A percentile compares a stretch with the other conserved stretches of the same genome.
Evolutionary conservation across 2,888 invertebrate species (phyloP).

Genomic region (Microchrysa polita): DNA sequence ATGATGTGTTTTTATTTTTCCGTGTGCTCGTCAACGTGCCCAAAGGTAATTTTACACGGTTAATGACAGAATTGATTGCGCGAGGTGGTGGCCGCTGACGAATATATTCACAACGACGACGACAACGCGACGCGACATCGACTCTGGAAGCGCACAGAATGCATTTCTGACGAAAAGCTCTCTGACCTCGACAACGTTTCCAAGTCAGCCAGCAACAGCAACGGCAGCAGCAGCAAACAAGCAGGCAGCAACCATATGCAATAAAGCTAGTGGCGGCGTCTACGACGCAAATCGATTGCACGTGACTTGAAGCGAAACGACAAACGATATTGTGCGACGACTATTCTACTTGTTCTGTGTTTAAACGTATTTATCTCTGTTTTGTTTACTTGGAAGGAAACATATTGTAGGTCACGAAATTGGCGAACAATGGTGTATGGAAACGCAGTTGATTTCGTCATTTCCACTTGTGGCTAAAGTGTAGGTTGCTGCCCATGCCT

Average conservation of each 20-base stretch:
- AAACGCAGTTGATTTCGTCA: not conserved
- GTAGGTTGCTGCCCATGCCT: too few species aligned
- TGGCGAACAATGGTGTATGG: not conserved
- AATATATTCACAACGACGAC: too few species aligned
- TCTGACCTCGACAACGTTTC: too few species aligned
- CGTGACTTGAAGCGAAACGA: conserved; percentile 23
- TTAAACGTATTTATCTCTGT: not conserved
- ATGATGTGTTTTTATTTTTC: too few species aligned
- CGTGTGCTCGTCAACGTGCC: too few species aligned
- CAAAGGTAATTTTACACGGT: too few species aligned
- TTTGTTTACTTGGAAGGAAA: not conserved
- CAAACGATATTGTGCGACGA: not conserved
- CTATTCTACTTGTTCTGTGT: not conserved
- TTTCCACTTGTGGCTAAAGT: not conserved
- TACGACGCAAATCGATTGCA: conserved; percentile 34
- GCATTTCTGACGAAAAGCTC: too few species aligned
- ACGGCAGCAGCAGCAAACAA: not conserved
- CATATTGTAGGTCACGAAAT: conserved; percentile 1
- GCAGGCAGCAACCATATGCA: not conserved
- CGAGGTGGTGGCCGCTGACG: too few species aligned
- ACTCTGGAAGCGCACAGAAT: too few species aligned
- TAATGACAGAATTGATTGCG: too few species aligned
- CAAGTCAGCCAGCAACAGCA: too few species aligned
- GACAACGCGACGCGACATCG: too few species aligned
- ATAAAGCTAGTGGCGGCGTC: not conserved